phyloP scores from a whole-genome alignment of 2,888 invertebrate genomes.

The Cephonodes hylas region DNA sequence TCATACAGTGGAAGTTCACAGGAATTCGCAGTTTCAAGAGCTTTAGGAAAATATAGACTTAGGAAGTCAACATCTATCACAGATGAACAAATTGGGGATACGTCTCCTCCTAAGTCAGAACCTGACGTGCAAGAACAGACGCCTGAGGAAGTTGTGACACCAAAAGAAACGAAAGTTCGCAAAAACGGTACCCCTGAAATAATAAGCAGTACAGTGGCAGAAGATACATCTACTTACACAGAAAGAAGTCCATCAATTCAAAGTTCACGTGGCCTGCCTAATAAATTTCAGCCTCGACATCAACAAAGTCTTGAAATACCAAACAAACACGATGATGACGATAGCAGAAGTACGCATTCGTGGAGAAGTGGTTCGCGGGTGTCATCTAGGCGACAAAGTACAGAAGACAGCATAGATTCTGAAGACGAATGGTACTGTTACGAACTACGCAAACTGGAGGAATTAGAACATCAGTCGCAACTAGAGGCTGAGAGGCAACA shows the following conservation, averaged over 20 bases:
- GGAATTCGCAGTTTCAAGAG: conserved; percentile 92
- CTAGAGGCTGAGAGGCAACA: conserved; percentile 84
- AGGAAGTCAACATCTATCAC: conserved; percentile 86
- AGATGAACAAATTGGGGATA: conserved; percentile 84
- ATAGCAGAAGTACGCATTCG: conserved; percentile 92
- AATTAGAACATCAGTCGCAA: conserved; percentile 89
- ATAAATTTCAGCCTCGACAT: conserved; percentile 84
- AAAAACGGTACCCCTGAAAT: conserved; percentile 69
- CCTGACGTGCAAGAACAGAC: conserved; percentile 46
- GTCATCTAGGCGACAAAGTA: conserved; percentile 93
- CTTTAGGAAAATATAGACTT: conserved; percentile 89
- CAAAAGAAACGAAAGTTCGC: conserved; percentile 53
- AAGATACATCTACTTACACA: conserved; percentile 73
- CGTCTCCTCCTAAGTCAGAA: conserved; percentile 63
- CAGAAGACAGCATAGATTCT: conserved; percentile 95
- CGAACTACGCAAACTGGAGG: conserved; percentile 91
- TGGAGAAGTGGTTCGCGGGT: conserved; percentile 92
- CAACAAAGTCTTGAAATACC: conserved; percentile 92
- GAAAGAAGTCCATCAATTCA: conserved; percentile 85
- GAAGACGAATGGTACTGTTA: conserved; percentile 97
- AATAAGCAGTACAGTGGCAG: conserved; percentile 59
- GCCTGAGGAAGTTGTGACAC: conserved; percentile 41
- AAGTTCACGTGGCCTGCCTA: conserved; percentile 80
- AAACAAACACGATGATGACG: conserved; percentile 89
- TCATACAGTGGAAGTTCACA: conserved; percentile 85